Conservation (phyloP, 2,888 invertebrate species). For the Reticulitermes lucifugus region DNA sequence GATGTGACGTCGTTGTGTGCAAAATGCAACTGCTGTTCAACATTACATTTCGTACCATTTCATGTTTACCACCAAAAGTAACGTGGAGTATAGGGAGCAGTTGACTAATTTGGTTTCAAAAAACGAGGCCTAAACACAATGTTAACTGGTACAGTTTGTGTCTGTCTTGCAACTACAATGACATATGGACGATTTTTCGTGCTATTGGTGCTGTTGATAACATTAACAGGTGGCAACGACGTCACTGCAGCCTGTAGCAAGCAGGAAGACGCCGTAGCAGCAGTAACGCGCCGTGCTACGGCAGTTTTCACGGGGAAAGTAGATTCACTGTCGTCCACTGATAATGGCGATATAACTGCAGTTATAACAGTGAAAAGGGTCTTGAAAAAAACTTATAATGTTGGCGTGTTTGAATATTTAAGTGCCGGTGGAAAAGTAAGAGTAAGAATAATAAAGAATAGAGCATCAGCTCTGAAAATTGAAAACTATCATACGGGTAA, state of each 20-base stretch:
- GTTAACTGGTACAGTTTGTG: not conserved
- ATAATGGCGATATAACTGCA: not conserved
- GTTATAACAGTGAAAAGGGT: constrained; percentile 3
- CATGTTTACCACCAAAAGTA: no score
- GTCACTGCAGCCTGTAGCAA: not conserved
- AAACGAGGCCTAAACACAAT: no score
- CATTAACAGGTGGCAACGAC: not conserved
- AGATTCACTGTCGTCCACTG: not conserved
- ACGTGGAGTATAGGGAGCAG: no score
- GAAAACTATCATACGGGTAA: not conserved
- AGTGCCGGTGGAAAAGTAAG: not conserved
- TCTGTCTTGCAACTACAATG: not conserved
- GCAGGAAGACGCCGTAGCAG: not conserved
- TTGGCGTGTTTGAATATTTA: not conserved
- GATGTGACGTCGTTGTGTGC: no score
- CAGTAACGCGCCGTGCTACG: not conserved
- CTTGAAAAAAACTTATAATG: not conserved
- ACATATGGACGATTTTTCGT: not conserved
- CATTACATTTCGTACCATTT: no score
- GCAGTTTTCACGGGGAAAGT: constrained; percentile 4
- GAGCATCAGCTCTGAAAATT: not conserved
- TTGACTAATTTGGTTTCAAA: no score
- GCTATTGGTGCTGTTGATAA: not conserved
- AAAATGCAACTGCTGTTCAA: no score
- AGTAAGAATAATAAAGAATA: not conserved